These are phyloP conservation scores for Papilio gigon DNA, from an alignment of 2,888 invertebrate species.

Conservation along the genomic window DNA sequence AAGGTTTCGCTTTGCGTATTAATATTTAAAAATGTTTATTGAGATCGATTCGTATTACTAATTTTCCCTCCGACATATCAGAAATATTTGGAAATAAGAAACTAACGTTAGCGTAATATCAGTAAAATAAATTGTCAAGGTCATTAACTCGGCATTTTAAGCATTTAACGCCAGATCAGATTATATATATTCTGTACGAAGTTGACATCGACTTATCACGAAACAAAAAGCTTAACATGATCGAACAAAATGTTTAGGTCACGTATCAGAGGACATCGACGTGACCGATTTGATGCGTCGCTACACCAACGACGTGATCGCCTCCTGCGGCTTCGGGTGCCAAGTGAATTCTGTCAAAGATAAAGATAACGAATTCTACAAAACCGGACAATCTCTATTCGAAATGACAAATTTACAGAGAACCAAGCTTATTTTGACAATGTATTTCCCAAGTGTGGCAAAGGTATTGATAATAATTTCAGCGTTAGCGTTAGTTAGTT, in stretches of 20 bases:
- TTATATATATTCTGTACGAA: no score
- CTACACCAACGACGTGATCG: constrained; percentile 83
- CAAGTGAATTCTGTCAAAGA: constrained; percentile 80
- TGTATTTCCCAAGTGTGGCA: constrained; percentile 51
- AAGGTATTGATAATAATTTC: constrained; percentile 50
- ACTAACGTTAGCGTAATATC: no score
- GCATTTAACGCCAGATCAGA: no score
- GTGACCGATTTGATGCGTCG: constrained; percentile 75
- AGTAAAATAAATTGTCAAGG: no score
- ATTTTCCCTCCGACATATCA: no score
- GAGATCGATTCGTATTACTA: no score
- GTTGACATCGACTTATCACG: not conserved
- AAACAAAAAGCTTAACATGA: not conserved
- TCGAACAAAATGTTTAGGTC: constrained; percentile 47
- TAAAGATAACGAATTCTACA: constrained; percentile 79
- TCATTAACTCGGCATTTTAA: no score
- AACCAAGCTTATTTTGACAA: constrained; percentile 49
- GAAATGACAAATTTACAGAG: constrained; percentile 53
- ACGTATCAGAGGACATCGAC: constrained; percentile 59
- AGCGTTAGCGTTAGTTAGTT: no score
- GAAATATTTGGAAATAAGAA: no score
- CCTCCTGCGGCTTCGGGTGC: constrained; percentile 81
- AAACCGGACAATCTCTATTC: constrained; percentile 53
- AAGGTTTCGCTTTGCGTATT: no score
- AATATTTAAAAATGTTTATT: no score